phyloP scores from a whole-genome alignment of 2,113 vertebrate genomes.

The Podarcis raffonei region DNA sequence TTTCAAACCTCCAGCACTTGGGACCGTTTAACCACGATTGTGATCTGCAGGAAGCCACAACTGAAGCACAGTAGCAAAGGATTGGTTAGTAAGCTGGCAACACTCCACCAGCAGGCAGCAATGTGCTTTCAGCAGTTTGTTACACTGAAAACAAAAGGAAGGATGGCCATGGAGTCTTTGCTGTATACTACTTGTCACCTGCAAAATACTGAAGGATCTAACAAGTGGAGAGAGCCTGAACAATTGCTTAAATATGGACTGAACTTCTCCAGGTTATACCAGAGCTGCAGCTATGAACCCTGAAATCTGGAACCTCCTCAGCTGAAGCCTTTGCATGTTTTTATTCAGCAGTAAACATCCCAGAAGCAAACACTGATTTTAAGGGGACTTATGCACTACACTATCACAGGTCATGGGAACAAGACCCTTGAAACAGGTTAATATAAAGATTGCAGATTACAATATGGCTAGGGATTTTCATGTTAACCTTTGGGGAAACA shows the following conservation, averaged over 20 bases:
- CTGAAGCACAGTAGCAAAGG: neutral
- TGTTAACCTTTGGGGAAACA: neutral
- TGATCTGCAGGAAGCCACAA: neutral
- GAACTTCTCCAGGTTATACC: neutral
- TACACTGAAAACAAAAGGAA: neutral
- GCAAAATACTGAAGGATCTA: neutral
- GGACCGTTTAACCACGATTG: neutral
- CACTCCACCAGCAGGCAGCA: neutral
- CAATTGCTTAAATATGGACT: neutral
- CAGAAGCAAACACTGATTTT: neutral
- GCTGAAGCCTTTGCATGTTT: neutral
- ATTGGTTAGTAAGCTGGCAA: neutral
- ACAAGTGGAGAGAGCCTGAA: neutral
- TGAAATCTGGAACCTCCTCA: no score
- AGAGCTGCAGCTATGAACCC: neutral
- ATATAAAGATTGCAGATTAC: neutral
- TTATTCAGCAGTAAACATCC: neutral
- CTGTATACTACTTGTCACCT: neutral
- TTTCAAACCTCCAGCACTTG: neutral
- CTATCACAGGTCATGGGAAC: neutral
- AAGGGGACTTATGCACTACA: neutral
- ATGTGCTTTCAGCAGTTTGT: neutral
- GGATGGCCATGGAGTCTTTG: neutral
- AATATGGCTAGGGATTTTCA: neutral
- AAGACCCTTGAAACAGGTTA: neutral